Evolutionary conservation across 1,140 invertebrate genomes (phyloP).

Genomic region (Ceratina australensis): DNA sequence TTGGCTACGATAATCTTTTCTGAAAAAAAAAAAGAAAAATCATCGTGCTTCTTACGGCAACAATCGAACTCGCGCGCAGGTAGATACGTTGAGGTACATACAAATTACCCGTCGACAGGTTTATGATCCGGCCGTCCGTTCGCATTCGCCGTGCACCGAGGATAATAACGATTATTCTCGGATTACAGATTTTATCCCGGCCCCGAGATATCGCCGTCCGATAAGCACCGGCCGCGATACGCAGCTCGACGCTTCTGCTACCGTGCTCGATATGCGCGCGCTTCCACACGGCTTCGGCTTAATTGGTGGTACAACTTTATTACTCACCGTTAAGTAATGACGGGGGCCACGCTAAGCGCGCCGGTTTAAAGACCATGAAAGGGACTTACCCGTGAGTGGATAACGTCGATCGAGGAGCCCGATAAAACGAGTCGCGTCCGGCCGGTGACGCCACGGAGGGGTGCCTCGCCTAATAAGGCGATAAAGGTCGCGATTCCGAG

Average conservation of each 20-base stretch:
- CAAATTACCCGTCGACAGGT: background rate
- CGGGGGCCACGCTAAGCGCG: conserved; percentile 66
- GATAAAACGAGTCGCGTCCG: conserved; percentile 63
- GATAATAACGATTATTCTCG: conserved; percentile 60
- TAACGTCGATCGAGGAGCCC: conserved; percentile 63
- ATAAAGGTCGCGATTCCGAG: conserved; percentile 71
- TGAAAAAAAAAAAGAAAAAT: too few relatives aligned
- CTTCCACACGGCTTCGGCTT: conserved; percentile 58
- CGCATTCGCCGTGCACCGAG: background rate
- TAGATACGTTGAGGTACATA: background rate
- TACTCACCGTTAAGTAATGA: conserved; percentile 75
- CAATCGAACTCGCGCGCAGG: background rate
- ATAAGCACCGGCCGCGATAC: conserved; percentile 56
- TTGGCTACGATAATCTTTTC: too few relatives aligned
- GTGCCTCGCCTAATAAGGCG: conserved; percentile 72
- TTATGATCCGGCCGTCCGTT: background rate
- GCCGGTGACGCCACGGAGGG: conserved; percentile 55
- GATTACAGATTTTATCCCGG: conserved; percentile 59
- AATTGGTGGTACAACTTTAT: conserved; percentile 78
- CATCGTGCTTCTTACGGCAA: background rate
- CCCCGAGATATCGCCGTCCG: conserved; percentile 62
- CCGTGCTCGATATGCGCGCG: conserved; percentile 63
- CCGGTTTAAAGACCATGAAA: conserved; percentile 68
- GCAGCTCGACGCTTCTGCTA: conserved; percentile 60
- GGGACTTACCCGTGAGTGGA: conserved; percentile 57